Evolutionary conservation across 2,797 vertebrate species (phyloP).

Genomic region (Vipera ursinii): DNA sequence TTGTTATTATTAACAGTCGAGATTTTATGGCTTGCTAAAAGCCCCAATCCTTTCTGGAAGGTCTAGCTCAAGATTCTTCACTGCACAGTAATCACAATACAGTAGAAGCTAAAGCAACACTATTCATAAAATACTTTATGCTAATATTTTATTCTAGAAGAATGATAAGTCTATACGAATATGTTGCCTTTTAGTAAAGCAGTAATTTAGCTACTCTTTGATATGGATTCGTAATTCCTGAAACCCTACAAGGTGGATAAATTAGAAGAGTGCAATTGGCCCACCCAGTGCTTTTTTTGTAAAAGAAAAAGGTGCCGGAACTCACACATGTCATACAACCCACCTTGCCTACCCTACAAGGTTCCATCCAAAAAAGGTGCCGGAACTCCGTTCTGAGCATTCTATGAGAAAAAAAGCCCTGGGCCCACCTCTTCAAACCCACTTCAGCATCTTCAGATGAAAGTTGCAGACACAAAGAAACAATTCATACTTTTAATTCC

Average conservation of each 20-base stretch:
- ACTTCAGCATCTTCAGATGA: background rate
- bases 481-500: background rate
- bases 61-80: background rate
- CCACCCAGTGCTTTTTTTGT: background rate
- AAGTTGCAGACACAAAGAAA: background rate
- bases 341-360: too few relatives aligned
- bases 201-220: background rate
- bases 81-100: background rate
- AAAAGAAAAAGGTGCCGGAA: too few relatives aligned
- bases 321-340: too few relatives aligned
- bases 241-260: background rate
- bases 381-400: too few relatives aligned
- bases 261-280: background rate
- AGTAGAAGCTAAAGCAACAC: background rate
- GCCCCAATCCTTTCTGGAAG: background rate
- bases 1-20: background rate
- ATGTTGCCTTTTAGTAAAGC: background rate
- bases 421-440: background rate
- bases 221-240: background rate
- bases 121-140: background rate
- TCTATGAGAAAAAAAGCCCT: too few relatives aligned
- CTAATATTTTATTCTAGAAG: background rate
- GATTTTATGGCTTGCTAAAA: background rate
- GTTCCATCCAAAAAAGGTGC: too few relatives aligned
- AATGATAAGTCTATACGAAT: background rate